Evolutionary conservation across 2,113 vertebrate genomes (phyloP).

Genomic region (Delphinapterus leucas): DNA sequence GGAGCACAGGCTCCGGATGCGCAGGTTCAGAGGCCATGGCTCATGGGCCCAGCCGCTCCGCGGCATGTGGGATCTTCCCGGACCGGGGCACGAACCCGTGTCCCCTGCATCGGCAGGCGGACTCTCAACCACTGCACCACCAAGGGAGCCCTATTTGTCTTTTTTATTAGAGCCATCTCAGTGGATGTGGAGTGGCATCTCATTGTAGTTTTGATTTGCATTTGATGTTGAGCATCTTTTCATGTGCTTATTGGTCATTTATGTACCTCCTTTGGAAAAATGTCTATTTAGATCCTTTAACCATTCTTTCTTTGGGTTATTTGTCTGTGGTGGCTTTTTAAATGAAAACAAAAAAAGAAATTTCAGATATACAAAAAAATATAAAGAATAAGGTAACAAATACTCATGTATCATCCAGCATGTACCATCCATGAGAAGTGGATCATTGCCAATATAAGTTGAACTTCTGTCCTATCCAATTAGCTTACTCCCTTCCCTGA

Average conservation of each 20-base stretch:
- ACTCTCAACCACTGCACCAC: too few species aligned
- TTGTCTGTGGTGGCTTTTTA: not conserved
- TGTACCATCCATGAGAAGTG: not conserved
- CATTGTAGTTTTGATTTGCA: not conserved
- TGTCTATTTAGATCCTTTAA: not conserved
- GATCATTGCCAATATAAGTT: not conserved
- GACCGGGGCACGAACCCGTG: too few species aligned
- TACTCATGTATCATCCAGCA: not conserved
- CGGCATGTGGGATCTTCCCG: too few species aligned
- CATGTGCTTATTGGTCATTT: not conserved
- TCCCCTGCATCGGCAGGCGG: too few species aligned
- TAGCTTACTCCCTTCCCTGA: not conserved
- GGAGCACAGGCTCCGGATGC: too few species aligned
- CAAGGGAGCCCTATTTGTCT: not conserved
- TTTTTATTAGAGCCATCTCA: not conserved
- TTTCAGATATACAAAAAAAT: not conserved
- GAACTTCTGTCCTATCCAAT: not conserved
- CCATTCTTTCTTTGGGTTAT: not conserved
- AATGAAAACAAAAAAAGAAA: not conserved
- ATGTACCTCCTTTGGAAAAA: not conserved
- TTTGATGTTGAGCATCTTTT: not conserved
- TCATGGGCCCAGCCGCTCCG: too few species aligned
- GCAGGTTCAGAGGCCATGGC: too few species aligned
- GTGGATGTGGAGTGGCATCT: not conserved
- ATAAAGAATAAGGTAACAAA: not conserved